Evolutionary conservation across 2,797 vertebrate species (phyloP), one percentile per base, ranked within the genome.

Genomic region (Hylomyscus alleni): DNA sequence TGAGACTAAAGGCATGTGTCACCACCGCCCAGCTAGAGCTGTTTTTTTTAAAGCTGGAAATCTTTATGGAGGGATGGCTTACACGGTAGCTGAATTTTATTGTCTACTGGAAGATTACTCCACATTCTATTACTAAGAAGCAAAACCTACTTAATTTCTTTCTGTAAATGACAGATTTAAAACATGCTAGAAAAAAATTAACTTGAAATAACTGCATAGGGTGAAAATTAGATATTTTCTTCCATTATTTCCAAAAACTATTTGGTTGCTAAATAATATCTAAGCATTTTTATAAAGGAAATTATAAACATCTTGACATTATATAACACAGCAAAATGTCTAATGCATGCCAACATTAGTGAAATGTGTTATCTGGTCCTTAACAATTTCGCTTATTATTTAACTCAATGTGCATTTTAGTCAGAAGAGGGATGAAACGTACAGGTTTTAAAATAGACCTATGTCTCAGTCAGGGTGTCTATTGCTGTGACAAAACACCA

Each of bases 381-480:
- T 90, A n/a, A 87, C 37, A 91, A 85, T 89, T 91, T 83, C 26
- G 94, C 37, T 67, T 93, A 85, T 31, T 92, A 73, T 92, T 90
- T 84, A 81, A 96, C 15, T 89, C 62, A 67, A 88, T 82, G 20
- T 86, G n/a, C 31, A 44, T 69, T 60, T 89, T 44, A 78, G 52
- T 65, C 31, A 92, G 62, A 87, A 94, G 72, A 92, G 60, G 60
- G 9, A 84, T 91, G 31, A 90, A 91, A 86, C 62, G 47, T 76
- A 80, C 0, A 58, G 52, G 75, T 89, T 95, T 94, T 80, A 87
- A 75, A 92, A 92, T 34, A 76, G 62, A 76, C 13, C 52, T 75
- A 75, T 12, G 5, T 75, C 40, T 75, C 24, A 75, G 69, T 73
- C 37, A 40, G 73, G 72, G 40, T 75, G 26, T 75, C 73, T 44